Percentiles rank a stretch among this genome's conserved stretches.
phyloP scores from a whole-genome alignment of 2,113 vertebrate species.

The Eurypyga helias region DNA sequence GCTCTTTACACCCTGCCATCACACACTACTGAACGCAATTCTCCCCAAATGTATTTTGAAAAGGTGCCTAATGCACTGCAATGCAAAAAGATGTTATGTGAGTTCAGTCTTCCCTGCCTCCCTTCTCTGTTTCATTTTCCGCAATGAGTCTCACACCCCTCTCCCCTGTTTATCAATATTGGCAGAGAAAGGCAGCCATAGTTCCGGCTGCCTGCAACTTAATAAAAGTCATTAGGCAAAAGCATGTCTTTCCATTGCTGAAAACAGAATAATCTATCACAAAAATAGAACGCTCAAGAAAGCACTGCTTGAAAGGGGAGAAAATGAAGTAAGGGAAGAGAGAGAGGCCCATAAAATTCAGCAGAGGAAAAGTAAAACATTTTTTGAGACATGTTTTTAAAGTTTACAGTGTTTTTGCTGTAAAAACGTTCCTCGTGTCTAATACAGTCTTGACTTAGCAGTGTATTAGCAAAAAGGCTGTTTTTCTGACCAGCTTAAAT shows the following conservation, averaged over 20 bases:
- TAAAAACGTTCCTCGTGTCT: neutral
- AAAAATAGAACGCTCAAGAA: neutral
- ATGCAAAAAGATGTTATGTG: neutral
- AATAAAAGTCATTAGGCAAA: neutral
- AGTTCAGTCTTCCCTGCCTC: neutral
- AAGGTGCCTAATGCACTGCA: neutral
- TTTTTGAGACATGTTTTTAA: neutral
- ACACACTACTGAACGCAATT: neutral
- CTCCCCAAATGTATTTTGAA: neutral
- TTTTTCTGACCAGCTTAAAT: neutral
- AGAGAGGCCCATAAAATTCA: neutral
- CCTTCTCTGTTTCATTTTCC: neutral
- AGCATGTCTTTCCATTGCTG: neutral
- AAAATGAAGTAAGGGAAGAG: neutral
- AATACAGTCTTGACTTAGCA: neutral
- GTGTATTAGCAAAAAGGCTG: neutral
- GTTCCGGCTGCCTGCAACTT: neutral
- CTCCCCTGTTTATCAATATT: neutral
- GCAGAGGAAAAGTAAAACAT: neutral
- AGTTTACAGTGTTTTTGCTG: neutral
- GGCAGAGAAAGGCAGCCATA: neutral
- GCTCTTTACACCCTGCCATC: neutral
- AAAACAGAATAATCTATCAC: neutral
- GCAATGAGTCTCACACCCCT: neutral
- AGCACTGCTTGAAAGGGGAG: neutral